Conservation (phyloP, 2,888 invertebrate genomes). For the Pimpla rufipes region DNA sequence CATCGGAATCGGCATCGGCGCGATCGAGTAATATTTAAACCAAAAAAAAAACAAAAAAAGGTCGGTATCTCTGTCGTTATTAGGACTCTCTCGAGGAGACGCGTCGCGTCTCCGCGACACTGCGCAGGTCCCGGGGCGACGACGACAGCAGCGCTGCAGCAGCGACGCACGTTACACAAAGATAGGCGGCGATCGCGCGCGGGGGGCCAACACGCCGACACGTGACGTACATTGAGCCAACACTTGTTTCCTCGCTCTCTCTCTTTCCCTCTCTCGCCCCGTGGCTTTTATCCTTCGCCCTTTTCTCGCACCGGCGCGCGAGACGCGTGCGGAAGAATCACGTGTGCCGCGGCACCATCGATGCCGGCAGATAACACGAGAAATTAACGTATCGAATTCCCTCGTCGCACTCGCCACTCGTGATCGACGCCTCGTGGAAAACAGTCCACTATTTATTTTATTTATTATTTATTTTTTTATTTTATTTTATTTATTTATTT, state of each 20-base stretch:
- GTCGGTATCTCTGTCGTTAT: conserved; percentile 68
- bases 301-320: too few relatives aligned
- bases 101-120: conserved; percentile 77
- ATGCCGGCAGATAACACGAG: not conserved
- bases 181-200: conserved; percentile 65
- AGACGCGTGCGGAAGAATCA: not conserved
- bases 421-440: too few relatives aligned
- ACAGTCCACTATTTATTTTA: too few relatives aligned
- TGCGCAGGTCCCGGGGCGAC: conserved; percentile 75
- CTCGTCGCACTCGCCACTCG: not conserved
- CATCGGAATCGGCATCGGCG: conserved; percentile 28
- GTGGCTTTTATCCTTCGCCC: not conserved
- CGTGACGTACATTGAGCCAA: conserved; percentile 80
- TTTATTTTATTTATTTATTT: too few relatives aligned
- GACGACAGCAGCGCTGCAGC: conserved; percentile 57
- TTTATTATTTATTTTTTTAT: too few relatives aligned
- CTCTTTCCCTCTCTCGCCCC: not conserved
- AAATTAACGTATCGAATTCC: conserved; percentile 8
- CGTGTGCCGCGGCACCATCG: conserved; percentile 1
- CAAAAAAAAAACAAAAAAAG: conserved; percentile 11
- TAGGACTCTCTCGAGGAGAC: conserved; percentile 80
- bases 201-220: conserved; percentile 73
- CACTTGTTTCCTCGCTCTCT: conserved; percentile 60
- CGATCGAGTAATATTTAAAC: not conserved
- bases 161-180: conserved; percentile 54